Evolutionary conservation across 2,888 invertebrate genomes (phyloP), one percentile per base, ranked within the genome.

Genomic region (Hedya salicella): DNA sequence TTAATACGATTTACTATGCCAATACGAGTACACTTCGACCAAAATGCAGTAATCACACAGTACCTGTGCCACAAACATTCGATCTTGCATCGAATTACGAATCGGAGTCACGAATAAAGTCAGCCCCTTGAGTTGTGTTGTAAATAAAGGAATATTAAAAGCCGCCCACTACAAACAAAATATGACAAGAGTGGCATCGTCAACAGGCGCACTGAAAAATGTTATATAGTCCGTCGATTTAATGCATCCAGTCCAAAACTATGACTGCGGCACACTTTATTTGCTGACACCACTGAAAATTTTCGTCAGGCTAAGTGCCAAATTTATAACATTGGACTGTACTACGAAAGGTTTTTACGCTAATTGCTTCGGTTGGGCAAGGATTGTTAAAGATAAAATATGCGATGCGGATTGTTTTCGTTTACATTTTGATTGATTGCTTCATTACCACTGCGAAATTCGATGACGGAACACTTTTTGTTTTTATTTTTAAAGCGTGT

Each of bases 371-470:
- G 85, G 86, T 82, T 81, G 81, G 79, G 83, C 81, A 87, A 88
- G 91, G 91, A 90, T 89, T 89, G 91, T 91, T 91, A 90, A 89
- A 89, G 90, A 89, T 92, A 91, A 91, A 91, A 91, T 92, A 91
- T 92, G 87, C 91, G 77, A 85, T 87, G 87, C 89, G 83, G 89
- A 87, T 80, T 85, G 88, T 86, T 89, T 87, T 88, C 87, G 87
- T 91, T 89, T 83, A 86, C 89, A 89, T 89, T 87, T 86, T 88
- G 89, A 91, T 89, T 85, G 89, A 89, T 86, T 82, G 85, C 82
- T 85, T 89, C 85, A 88, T 88, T 88, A 86, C 76, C 77, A 73
- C 73, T 76, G 80, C 76, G 73, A 75, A 77, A 76, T 77, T 79
- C 80, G 81, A 79, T 78, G 80, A 77, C 67, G 68, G 66, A 72